phyloP scores from a whole-genome alignment of 2,797 vertebrate species.

The Sarcophilus harrisii region DNA sequence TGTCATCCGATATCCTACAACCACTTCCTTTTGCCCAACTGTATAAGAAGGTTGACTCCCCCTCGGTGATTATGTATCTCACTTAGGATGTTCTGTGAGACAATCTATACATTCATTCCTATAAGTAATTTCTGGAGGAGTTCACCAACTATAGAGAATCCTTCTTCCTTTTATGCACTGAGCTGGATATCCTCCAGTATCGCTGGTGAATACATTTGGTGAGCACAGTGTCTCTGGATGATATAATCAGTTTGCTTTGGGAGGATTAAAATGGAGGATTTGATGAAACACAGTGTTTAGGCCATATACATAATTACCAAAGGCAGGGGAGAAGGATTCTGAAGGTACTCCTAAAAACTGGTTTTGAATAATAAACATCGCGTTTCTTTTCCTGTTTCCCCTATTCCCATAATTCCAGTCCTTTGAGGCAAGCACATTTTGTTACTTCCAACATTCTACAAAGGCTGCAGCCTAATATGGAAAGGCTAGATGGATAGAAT shows the following conservation, averaged over 20 bases:
- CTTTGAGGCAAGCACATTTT: background rate
- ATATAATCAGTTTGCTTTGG: background rate
- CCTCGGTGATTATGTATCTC: background rate
- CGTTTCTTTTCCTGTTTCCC: background rate
- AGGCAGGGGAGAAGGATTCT: background rate
- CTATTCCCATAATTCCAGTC: background rate
- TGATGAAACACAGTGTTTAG: background rate
- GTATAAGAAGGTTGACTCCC: background rate
- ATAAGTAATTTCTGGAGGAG: background rate
- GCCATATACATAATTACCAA: background rate
- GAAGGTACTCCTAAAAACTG: background rate
- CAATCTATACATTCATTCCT: background rate
- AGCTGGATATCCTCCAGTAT: background rate
- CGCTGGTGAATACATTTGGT: background rate
- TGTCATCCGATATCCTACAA: background rate
- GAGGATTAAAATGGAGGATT: background rate
- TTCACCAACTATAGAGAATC: background rate
- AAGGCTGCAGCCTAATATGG: background rate
- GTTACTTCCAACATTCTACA: background rate
- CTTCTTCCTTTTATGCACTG: background rate
- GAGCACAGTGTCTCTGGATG: background rate
- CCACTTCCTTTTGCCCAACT: background rate
- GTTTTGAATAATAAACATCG: background rate
- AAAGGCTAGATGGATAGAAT: background rate
- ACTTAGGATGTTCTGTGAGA: background rate